A percentile compares a stretch with the other conserved stretches of the same genome.
These are phyloP conservation scores for Plebejus melissa DNA, from an alignment of 2,888 invertebrate species.

Conservation along the genomic window DNA sequence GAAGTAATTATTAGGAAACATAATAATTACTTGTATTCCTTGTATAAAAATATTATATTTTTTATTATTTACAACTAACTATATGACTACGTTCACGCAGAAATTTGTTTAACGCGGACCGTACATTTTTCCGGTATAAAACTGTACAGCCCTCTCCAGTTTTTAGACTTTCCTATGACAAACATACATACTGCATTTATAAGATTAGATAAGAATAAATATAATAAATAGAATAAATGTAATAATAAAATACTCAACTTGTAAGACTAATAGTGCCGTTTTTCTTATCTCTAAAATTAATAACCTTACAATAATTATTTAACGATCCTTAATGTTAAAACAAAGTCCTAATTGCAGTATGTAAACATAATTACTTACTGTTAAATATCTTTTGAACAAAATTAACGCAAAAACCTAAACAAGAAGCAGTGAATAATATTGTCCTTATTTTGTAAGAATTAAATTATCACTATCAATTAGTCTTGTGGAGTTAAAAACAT, in stretches of 20 bases:
- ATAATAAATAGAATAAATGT: neutral
- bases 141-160: neutral
- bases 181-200: neutral
- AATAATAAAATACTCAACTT: neutral
- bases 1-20: neutral
- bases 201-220: neutral
- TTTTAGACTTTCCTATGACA: neutral
- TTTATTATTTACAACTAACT: no score
- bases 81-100: no score
- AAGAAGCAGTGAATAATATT: neutral
- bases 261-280: neutral
- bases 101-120: no score
- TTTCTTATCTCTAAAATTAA: conserved; percentile 25
- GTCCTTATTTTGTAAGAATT: neutral
- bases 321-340: conserved; percentile 20
- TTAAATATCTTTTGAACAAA: conserved; percentile 14
- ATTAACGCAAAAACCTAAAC: conserved; percentile 16
- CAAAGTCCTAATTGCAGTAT: conserved; percentile 23
- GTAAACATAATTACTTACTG: conserved; percentile 19
- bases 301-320: conserved; percentile 21
- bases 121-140: neutral
- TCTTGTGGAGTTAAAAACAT: neutral
- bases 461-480: neutral
- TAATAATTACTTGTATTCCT: neutral
- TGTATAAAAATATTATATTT: neutral